Base-by-base conservation (phyloP, 2,888 invertebrate species). In the Epirrhoe alternata region DNA sequence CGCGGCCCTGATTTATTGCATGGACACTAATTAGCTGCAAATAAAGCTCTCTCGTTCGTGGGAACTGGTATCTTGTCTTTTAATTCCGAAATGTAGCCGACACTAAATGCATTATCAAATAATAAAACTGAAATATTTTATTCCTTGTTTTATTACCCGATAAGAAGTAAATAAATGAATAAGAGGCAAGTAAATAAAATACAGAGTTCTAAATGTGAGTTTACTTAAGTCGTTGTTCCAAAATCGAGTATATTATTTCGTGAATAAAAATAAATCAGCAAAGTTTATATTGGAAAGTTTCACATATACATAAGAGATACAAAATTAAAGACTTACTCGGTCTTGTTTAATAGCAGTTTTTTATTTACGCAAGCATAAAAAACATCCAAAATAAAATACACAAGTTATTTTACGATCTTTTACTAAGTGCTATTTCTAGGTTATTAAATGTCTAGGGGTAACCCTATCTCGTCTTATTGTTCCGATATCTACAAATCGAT, bases 401-500 rank as follows among this genome's bases (percentile, higher is more conserved):
- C 38, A 42, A 42, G 38, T 12, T 12, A 42, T 12, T 12, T 42
- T 42, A 42, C 12, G 12, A 42, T 4, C 38, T 12, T 42, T 38
- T 24, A 24, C 24, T 24, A 24, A 42, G 38, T 42, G 12, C 38
- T 42, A 24, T 24, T 1, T 24, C 24, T 33, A 33, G 6, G 12
- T 5, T 42, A 12, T 42, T 12, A 42, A 12, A 1, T 12, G 7
- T 51, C 14, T 6, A 67, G 68, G 54, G 64, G 53, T 64, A 61
- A 57, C 68, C 64, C 64, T 68, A 42, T n/a, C 31, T 16, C 17
- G 38, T 30, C 42, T 64, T 54, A 61, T 68, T 64, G 63, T 64
- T 68, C 52, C 35, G 73, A 74, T 84, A 82, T 81, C 81, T 78
- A 72, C 75, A 71, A 74, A 78, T 78, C 77, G 77, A 77, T 81